phyloP scores from a whole-genome alignment of 2,797 vertebrate genomes.

The Chanos chanos region DNA sequence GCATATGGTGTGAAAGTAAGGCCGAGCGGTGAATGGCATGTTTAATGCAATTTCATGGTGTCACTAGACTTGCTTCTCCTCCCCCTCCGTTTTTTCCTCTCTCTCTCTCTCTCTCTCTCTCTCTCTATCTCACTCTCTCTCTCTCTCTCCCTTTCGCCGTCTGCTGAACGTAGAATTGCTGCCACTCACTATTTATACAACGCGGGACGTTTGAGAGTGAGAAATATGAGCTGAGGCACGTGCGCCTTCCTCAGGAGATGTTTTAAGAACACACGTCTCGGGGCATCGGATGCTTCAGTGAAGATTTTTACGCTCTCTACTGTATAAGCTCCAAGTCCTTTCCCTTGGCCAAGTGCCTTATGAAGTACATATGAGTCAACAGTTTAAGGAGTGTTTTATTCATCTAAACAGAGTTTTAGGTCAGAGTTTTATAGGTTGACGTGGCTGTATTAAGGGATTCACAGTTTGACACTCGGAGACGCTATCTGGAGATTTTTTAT shows the following conservation, averaged over 20 bases:
- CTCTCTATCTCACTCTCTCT: background rate
- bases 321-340: too few relatives aligned
- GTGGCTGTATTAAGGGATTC: too few relatives aligned
- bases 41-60: slow-evolving; percentile 49
- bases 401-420: too few relatives aligned
- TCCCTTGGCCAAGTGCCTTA: too few relatives aligned
- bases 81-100: slow-evolving; percentile 6
- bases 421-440: too few relatives aligned
- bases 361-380: too few relatives aligned
- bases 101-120: background rate
- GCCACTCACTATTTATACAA: slow-evolving; percentile 38
- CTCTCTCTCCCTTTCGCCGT: background rate
- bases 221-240: slow-evolving; percentile 49
- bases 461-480: too few relatives aligned
- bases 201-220: slow-evolving; percentile 34
- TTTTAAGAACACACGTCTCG: slow-evolving; percentile 2
- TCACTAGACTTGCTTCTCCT: slow-evolving; percentile 38
- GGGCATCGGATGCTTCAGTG: too few relatives aligned
- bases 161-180: slow-evolving; percentile 15
- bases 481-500: too few relatives aligned
- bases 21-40: slow-evolving; percentile 45
- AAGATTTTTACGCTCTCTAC: too few relatives aligned
- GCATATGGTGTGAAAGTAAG: slow-evolving; percentile 36
- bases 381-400: too few relatives aligned
- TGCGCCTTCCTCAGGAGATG: slow-evolving; percentile 42